Conservation (phyloP, 1,140 invertebrate genomes). For the Orussus abietinus region DNA sequence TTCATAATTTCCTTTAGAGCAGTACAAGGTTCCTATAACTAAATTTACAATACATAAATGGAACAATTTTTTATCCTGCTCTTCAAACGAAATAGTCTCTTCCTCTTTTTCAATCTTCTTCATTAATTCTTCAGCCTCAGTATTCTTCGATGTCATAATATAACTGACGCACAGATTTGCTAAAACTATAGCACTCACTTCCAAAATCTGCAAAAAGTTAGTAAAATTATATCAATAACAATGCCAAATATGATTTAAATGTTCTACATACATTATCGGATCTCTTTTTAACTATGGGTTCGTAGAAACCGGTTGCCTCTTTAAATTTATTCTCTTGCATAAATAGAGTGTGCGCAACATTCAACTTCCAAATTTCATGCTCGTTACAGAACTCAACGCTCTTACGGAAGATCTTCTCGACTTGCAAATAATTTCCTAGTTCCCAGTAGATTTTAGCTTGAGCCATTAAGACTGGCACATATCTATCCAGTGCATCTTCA, state of each 20-base stretch:
- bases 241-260: background rate
- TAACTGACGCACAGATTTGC: slow-evolving; percentile 99
- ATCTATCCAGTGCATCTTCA: slow-evolving; percentile 86
- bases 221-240: slow-evolving; percentile 11
- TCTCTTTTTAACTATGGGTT: slow-evolving; percentile 95
- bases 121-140: slow-evolving; percentile 99
- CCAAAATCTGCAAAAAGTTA: slow-evolving; percentile 68
- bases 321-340: slow-evolving; percentile 99
- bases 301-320: slow-evolving; percentile 97
- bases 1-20: slow-evolving; percentile 98
- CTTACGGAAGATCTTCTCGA: slow-evolving; percentile 92
- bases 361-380: slow-evolving; percentile 94
- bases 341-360: slow-evolving; percentile 97
- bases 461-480: slow-evolving; percentile 94
- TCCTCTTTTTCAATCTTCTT: slow-evolving; percentile 98
- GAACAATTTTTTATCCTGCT: slow-evolving; percentile 92
- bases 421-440: slow-evolving; percentile 90
- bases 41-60: slow-evolving; percentile 99
- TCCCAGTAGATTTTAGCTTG: slow-evolving; percentile 99
- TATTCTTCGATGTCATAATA: slow-evolving; percentile 98
- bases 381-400: slow-evolving; percentile 98
- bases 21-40: slow-evolving; percentile 96
- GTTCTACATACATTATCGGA: slow-evolving; percentile 76
- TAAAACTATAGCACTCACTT: slow-evolving; percentile 93
- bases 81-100: slow-evolving; percentile 86